Evolutionary conservation across 2,113 vertebrate species (phyloP).

Genomic region (Mionectes macconnelli): DNA sequence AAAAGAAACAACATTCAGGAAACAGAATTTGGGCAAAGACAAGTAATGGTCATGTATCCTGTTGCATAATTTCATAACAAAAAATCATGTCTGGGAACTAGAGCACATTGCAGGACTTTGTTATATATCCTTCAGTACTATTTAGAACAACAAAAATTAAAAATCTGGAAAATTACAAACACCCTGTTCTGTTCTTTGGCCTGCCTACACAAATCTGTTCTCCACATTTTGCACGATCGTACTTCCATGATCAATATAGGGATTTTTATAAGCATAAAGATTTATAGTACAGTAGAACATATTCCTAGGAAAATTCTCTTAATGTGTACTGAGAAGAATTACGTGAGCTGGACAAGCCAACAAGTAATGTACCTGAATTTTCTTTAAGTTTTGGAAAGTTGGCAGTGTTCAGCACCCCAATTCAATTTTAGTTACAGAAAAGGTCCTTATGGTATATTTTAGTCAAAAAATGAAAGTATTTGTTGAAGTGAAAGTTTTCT

Average conservation of each 20-base stretch:
- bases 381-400: slow-evolving; percentile 51
- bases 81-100: background rate
- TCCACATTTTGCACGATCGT: background rate
- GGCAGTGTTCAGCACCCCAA: background rate
- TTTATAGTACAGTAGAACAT: background rate
- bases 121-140: background rate
- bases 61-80: background rate
- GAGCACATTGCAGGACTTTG: background rate
- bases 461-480: background rate
- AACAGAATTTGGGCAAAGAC: background rate
- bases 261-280: background rate
- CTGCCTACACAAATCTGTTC: background rate
- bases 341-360: background rate
- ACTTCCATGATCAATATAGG: background rate
- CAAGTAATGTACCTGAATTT: background rate
- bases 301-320: slow-evolving; percentile 29
- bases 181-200: background rate
- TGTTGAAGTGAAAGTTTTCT: background rate
- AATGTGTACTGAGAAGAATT: background rate
- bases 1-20: background rate
- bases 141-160: background rate
- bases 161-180: background rate
- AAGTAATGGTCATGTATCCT: background rate
- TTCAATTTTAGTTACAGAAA: background rate
- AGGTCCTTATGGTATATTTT: background rate